Evolutionary conservation across 1,140 invertebrate genomes (phyloP).

Genomic region (Cephus cinctus): DNA sequence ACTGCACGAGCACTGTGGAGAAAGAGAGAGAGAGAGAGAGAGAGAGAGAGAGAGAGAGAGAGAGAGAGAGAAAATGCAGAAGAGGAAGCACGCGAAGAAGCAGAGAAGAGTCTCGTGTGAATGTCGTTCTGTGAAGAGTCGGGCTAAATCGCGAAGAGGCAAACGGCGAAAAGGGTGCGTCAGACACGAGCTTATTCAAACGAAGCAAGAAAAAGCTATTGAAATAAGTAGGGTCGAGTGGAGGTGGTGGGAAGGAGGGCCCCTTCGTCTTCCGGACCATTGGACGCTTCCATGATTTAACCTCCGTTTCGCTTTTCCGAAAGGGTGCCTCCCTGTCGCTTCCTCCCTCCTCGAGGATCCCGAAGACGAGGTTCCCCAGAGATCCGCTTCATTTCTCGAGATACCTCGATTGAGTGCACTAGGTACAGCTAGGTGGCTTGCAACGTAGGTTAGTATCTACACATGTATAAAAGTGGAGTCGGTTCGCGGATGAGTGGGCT

Average conservation of each 20-base stretch:
- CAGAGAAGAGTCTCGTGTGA: too few species aligned
- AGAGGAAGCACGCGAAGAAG: too few species aligned
- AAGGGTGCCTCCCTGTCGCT: constrained; percentile 23
- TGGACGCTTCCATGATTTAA: constrained; percentile 48
- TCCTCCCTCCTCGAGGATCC: too few species aligned
- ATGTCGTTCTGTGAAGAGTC: constrained; percentile 17
- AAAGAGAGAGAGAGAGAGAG: too few species aligned
- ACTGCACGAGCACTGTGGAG: too few species aligned
- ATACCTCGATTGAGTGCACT: constrained; percentile 22
- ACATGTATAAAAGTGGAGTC: constrained; percentile 12
- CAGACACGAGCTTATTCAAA: constrained; percentile 52
- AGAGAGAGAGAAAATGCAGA: too few species aligned
- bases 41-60: too few species aligned
- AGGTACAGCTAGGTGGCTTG: too few species aligned
- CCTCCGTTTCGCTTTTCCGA: constrained; percentile 37
- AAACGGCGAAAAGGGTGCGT: too few species aligned
- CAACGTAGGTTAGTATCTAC: too few species aligned
- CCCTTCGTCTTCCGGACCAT: constrained; percentile 41
- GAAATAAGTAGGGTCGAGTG: constrained; percentile 52
- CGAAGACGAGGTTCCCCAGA: constrained; percentile 20
- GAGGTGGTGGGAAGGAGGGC: constrained; percentile 22
- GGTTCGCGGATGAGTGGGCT: neutral
- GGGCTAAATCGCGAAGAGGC: too few species aligned
- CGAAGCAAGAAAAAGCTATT: constrained; percentile 46
- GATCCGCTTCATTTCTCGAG: constrained; percentile 30